Conservation (phyloP, 2,888 invertebrate genomes). For the Synergus laeviventris region DNA sequence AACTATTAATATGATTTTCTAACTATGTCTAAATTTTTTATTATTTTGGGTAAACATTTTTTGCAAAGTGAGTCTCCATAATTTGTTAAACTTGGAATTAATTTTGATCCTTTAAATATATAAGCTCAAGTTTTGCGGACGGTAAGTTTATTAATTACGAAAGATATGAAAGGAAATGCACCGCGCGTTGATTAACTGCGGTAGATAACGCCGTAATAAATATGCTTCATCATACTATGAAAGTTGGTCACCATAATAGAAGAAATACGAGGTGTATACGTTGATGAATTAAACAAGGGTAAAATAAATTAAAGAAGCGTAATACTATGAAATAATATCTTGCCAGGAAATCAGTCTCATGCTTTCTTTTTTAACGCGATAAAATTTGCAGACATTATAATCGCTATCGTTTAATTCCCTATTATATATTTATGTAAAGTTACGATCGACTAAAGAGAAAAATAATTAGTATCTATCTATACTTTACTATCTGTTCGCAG, state of each 20-base stretch:
- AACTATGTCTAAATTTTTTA: not conserved
- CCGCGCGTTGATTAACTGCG: slow-evolving; percentile 1
- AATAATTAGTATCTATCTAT: not conserved
- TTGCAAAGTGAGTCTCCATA: not conserved
- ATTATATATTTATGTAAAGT: not conserved
- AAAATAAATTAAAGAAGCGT: not conserved
- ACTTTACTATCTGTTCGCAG: not conserved
- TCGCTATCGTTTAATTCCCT: not conserved
- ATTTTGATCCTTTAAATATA: not conserved
- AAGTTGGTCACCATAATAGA: not conserved
- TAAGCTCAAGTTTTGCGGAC: not conserved
- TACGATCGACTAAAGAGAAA: not conserved
- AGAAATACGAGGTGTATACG: not conserved
- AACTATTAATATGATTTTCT: slow-evolving; percentile 16
- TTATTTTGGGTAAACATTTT: too few relatives aligned
- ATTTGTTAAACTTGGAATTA: not conserved
- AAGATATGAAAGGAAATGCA: not conserved
- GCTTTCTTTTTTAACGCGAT: not conserved
- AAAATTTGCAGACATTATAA: not conserved
- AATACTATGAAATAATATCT: too few relatives aligned
- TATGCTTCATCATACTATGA: slow-evolving; percentile 15
- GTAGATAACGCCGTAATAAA: slow-evolving; percentile 8
- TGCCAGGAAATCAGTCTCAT: not conserved
- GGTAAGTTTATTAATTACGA: not conserved
- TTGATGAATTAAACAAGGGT: slow-evolving; percentile 8